Conservation (phyloP, 2,797 vertebrate genomes). For the Neosilurus hyrtlii region DNA sequence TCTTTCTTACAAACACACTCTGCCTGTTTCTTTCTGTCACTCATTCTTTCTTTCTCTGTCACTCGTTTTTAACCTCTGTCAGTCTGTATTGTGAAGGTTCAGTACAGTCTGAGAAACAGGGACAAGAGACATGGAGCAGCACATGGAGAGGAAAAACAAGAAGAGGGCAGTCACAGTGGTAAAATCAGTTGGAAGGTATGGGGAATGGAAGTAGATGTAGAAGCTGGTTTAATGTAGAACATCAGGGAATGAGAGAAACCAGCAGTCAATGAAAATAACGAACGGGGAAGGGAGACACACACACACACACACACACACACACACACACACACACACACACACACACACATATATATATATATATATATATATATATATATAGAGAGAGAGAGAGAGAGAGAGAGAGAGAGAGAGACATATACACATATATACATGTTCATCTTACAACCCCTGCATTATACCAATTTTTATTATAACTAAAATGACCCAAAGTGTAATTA, state of each 20-base stretch:
- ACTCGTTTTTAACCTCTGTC: constrained; percentile 20
- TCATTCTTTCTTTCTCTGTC: neutral
- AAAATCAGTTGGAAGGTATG: constrained; percentile 1
- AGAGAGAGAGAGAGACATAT: too few species aligned
- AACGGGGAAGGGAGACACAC: too few species aligned
- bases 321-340: too few species aligned
- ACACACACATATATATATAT: too few species aligned
- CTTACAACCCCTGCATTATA: too few species aligned
- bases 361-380: too few species aligned
- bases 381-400: too few species aligned
- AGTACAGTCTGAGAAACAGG: constrained; percentile 19
- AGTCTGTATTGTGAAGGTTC: constrained; percentile 32
- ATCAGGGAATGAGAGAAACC: neutral
- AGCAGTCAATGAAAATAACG: neutral
- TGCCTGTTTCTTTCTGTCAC: neutral
- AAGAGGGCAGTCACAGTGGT: constrained; percentile 11
- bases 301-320: too few species aligned
- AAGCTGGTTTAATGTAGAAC: neutral
- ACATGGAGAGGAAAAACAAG: constrained; percentile 11
- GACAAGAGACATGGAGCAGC: constrained; percentile 13
- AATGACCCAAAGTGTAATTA: too few species aligned
- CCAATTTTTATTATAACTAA: too few species aligned
- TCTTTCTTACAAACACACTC: neutral
- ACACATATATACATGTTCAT: too few species aligned
- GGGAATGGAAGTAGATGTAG: neutral